Percentiles rank a stretch among this genome's conserved stretches.
Evolutionary conservation across 2,113 vertebrate genomes (phyloP).

Genomic region (Stegastes partitus): DNA sequence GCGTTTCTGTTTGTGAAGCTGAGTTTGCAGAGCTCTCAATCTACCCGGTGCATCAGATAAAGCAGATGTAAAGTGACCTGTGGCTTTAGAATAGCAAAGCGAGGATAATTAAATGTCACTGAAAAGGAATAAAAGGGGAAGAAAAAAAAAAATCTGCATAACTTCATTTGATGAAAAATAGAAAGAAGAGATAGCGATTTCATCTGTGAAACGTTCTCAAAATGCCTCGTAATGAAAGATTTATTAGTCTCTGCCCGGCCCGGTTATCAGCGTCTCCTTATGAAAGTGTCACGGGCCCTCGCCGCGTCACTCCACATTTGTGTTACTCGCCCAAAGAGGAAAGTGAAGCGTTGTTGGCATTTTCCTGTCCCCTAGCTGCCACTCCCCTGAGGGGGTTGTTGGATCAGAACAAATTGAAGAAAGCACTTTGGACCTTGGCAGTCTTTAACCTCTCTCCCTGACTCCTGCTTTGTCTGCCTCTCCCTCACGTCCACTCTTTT

Average conservation of each 20-base stretch:
- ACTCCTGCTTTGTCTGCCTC: constrained; percentile 14
- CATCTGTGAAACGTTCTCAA: constrained; percentile 63
- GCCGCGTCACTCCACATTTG: constrained; percentile 21
- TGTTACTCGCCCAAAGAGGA: constrained; percentile 22
- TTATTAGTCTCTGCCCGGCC: constrained; percentile 57
- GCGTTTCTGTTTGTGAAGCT: not conserved
- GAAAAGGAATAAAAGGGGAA: not conserved
- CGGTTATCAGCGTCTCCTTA: constrained; percentile 58
- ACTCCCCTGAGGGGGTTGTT: constrained; percentile 45
- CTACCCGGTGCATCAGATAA: not conserved
- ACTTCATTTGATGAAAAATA: constrained; percentile 24
- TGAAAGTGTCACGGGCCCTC: constrained; percentile 21
- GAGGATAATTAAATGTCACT: constrained; percentile 48
- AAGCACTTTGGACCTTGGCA: constrained; percentile 53
- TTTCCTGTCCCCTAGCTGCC: constrained; percentile 36
- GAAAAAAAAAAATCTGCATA: constrained; percentile 22
- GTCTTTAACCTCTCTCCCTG: constrained; percentile 61
- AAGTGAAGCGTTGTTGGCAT: constrained; percentile 57
- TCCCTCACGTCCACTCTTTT: not conserved
- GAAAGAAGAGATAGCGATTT: constrained; percentile 58
- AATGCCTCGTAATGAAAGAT: constrained; percentile 72
- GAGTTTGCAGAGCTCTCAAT: constrained; percentile 7
- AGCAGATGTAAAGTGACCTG: constrained; percentile 23
- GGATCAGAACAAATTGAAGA: constrained; percentile 65
- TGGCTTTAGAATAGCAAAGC: constrained; percentile 7